Evolutionary conservation across 1,140 invertebrate species (phyloP), one percentile per base, ranked within the genome.

Genomic region (Megalopta genalis): DNA sequence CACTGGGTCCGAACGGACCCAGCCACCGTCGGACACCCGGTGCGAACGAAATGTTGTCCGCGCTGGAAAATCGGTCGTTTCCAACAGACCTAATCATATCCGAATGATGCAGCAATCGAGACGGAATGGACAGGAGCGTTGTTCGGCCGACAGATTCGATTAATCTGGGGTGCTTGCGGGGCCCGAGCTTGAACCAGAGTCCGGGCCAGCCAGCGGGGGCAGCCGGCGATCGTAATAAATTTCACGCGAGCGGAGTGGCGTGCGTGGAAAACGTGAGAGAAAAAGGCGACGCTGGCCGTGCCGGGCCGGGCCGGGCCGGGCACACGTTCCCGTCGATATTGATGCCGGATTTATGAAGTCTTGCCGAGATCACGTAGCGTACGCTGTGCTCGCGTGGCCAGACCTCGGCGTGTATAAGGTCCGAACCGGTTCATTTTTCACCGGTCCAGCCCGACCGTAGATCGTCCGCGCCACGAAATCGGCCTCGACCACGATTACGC

Each of bases 331-430:
- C 70, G 67, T 70, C 80, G 80, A 87, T 86, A 87, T 87, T 87
- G 84, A 87, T 82, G 84, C 63, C 70, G 80, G 84, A 88, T 88
- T 88, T 88, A 88, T 88, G 81, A 88, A 88, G 83, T 80, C 82
- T 79, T 57, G 76, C 49, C 54, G 39, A 63, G 86, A 76, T 87
- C 85, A 88, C 86, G 87, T 88, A 87, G 79, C 71, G 75, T 63
- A n/a, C 42, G 70, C 67, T 25, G 18, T 52, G 54, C 82, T 80
- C 84, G 52, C 76, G 72, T 65, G 73, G 73, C 52, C 42, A 27
- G 59, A 54, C 42, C 67, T 46, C 52, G 10, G 16, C 67, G 32
- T 64, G 46, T 46, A 68, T 27, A 83, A 54, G 78, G 57, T 77
- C 82, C 54, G 54, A 83, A n/a, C 73, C 69, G 74, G 62, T 73